Evolutionary conservation across 2,888 invertebrate species (phyloP).

Genomic region (Drosophila greeni): DNA sequence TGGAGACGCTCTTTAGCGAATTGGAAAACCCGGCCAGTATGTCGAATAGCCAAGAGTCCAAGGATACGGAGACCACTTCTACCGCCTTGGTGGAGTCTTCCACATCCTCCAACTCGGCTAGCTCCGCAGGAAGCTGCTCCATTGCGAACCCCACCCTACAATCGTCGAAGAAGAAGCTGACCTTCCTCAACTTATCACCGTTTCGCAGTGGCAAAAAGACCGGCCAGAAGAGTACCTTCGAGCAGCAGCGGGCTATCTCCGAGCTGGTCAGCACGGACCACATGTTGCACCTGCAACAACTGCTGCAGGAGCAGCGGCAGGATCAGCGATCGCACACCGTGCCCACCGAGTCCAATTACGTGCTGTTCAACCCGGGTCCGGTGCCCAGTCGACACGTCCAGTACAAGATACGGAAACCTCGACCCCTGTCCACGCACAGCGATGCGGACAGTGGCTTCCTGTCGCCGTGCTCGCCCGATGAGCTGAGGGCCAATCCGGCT

Average conservation of each 20-base stretch:
- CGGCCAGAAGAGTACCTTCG: conserved; percentile 38
- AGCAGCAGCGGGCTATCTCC: conserved; percentile 68
- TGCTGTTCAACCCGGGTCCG: conserved; percentile 78
- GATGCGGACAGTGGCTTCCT: conserved; percentile 84
- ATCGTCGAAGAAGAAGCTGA: conserved; percentile 75
- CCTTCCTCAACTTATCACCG: conserved; percentile 76
- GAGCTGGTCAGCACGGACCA: conserved; percentile 71
- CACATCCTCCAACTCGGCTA: conserved; percentile 69
- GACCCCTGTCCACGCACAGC: conserved; percentile 80
- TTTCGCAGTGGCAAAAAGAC: conserved; percentile 66
- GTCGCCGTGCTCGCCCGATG: conserved; percentile 83
- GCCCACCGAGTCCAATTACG: conserved; percentile 78
- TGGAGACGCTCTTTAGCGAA: conserved; percentile 60
- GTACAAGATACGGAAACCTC: conserved; percentile 77
- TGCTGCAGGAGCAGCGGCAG: conserved; percentile 65
- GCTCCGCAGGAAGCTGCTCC: conserved; percentile 64
- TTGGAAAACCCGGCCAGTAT: conserved; percentile 65
- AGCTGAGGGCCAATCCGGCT: conserved; percentile 77
- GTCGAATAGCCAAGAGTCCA: conserved; percentile 76
- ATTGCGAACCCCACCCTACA: conserved; percentile 50
- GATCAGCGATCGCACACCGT: conserved; percentile 76
- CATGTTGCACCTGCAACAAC: conserved; percentile 70
- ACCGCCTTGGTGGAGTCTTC: conserved; percentile 76
- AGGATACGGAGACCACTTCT: conserved; percentile 71
- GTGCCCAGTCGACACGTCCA: conserved; percentile 77